Evolutionary conservation across 2,888 invertebrate species (phyloP), one percentile per base, ranked within the genome.

Genomic region (Chloroclystis v-ata): DNA sequence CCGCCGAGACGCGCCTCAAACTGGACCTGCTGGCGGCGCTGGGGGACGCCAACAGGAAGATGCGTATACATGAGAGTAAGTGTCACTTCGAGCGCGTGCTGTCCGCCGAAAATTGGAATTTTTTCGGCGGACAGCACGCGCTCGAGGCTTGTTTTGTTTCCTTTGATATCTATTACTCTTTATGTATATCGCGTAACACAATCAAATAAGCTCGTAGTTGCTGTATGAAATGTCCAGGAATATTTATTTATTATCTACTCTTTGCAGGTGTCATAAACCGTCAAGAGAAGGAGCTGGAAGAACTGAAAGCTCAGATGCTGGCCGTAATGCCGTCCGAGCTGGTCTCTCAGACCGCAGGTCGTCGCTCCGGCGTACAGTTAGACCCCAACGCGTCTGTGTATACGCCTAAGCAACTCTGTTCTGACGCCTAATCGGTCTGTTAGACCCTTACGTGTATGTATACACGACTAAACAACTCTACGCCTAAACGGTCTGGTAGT

Each of bases 11-110:
- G 61, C 92, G 98, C 67, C 94, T 99, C 83, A 99, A 99, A 89
- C 92, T 98, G 68, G 99, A 99, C 89, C 92, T 99, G 71, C 97
- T 99, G 86, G 96, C 97, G 57, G 98, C 98, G 57, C 92, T 99
- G 42, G 98, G 98, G 28, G 98, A 97, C 78, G 97, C 96, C 58
- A 97, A 97, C 81, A 90, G 97, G 45, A 94, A 95, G 79, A 89
- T 97, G 69, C 94, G 94, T 84, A 93, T 96, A 75, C 92, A 93
- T 83, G 95, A 96, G 67, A 92, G 96, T 96, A 94, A 75, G 87
- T 37, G 30, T 24, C n/a, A 24, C 6, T 98, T 99, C 65, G 97
- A 99, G 88, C 94, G 95, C 72, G 95, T 96, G 71, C 91, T 99
- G 61, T 97, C 96, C 55, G 96, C 97, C 37, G 99, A 99, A 90